These are phyloP conservation scores for Sebastiscus albofasciatus DNA, from an alignment of 2,797 vertebrate species.

Conservation along the genomic window DNA sequence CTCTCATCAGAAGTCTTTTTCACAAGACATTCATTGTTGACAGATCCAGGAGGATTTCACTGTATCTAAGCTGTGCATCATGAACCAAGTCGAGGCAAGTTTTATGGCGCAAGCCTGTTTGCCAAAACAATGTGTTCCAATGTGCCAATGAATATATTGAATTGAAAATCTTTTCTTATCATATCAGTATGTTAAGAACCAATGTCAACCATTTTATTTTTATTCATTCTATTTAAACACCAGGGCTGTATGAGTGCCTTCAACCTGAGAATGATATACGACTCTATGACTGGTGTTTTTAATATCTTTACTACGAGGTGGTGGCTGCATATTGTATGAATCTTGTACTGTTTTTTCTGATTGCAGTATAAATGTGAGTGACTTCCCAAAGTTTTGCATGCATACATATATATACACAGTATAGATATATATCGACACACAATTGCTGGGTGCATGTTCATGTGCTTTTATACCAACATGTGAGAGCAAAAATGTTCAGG, in stretches of 20 bases:
- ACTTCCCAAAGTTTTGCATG: constrained; percentile 36
- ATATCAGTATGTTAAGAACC: constrained; percentile 14
- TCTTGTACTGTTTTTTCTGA: constrained; percentile 41
- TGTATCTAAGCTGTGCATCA: constrained; percentile 58
- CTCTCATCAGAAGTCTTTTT: constrained; percentile 15
- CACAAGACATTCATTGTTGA: neutral
- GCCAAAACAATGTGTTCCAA: constrained; percentile 68
- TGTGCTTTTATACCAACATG: constrained; percentile 46
- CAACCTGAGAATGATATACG: constrained; percentile 53
- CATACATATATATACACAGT: constrained; percentile 2
- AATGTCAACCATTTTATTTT: constrained; percentile 19
- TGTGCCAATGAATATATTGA: constrained; percentile 60
- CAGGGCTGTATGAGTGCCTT: constrained; percentile 74
- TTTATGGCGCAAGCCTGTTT: constrained; percentile 57
- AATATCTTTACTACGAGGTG: constrained; percentile 44
- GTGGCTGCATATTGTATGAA: constrained; percentile 29
- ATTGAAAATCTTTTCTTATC: constrained; percentile 26
- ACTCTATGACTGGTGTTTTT: constrained; percentile 44
- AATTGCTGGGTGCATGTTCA: constrained; percentile 58
- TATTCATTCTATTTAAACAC: constrained; percentile 32
- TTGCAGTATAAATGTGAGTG: constrained; percentile 50
- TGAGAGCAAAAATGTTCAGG: constrained; percentile 49
- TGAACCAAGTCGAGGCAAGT: constrained; percentile 62
- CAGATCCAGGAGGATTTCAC: constrained; percentile 14
- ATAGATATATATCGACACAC: constrained; percentile 6